Evolutionary conservation across 2,113 vertebrate genomes (phyloP), one percentile per base, ranked within the genome.

Genomic region (Apteryx owenii): DNA sequence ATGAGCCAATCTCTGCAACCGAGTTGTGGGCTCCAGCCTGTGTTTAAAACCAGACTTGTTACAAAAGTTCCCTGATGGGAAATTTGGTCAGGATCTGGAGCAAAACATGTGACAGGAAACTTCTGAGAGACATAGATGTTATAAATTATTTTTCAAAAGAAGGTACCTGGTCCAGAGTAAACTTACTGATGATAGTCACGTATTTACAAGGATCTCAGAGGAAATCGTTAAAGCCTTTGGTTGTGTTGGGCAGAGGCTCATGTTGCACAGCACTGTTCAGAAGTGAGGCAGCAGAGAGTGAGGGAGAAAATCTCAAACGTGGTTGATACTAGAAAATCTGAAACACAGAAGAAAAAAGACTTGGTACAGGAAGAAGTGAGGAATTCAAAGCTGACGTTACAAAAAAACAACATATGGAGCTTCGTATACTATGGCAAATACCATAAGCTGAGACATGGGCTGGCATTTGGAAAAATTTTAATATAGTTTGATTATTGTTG

Each of bases 351-450:
- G 64, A 95, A 89, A 92, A 93, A 86, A 92, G 65, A 68, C 61
- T 75, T 78, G 7, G 14, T 95, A 42, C 86, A 94, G 2, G 23
- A 85, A 91, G 54, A 94, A 96, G 71, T 75, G 64, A 95, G 1
- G 11, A 94, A 95, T 93, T 94, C 79, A 71, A 88, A 90, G 58
- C 3, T 96, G 79, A 80, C 0, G 0, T 70, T 94, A 93, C 54
- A 77, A 88, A 94, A 54, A 96, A 91, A 36, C 85, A 94, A 75
- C 96, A 95, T 94, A 96, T 85, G 96, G 90, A 81, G 40, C 64
- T 85, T 96, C 92, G 93, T 95, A 93, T 83, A 64, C 85, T 75
- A 42, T 78, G 46, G 82, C 76, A 94, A 96, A 90, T 60, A 83
- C 64, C 50, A 62, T 62, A 88, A 93, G 95, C 58, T 62, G 66